Base-by-base conservation (phyloP, 2,888 invertebrate species). In the Sarcophaga variegata region DNA sequence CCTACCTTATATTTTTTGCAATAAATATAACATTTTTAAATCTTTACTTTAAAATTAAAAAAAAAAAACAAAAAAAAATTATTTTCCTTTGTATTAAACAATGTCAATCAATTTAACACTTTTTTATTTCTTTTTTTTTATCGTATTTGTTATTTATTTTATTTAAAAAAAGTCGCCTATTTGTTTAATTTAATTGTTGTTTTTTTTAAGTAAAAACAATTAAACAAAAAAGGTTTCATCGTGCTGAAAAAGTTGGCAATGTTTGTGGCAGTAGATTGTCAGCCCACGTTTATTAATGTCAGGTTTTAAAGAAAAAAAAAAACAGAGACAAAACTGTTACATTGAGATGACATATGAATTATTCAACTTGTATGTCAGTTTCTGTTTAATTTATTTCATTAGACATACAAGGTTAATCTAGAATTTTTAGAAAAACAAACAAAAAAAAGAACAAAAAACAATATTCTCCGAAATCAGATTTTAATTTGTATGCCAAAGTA, bases 41-140 rank as follows among this genome's bases (percentile, higher is more conserved):
- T 27, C 17, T 27, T 27, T 27, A 64, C 22, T 8, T 64, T 64
- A 8, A 64, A 64, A 64, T 12, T 27, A 17, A 37, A 64, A 71
- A 70, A 8, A 22, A 1, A 71, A 70, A 8, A 22, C 1, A 45
- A 60, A 37, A 59, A 67, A 3, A 25, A 49, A 54, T 0, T 54
- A 37, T 54, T 54, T 4, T 14, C 62, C 20, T 37, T 47, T 49
- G 37, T 70, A 20, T n/a, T 63, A 5, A 54, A 11, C 17, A 76
- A 76, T 59, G 81, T 59, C 81, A 82, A 82, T 82, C 81, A 70
- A 76, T 45, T 76, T 76, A 82, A 70, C 81, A 82, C 76, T 54
- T 75, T 63, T 72, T 67, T 72, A 54, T 66, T 67, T 74, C 45
- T 62, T 27, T 14, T 27, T 14, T 20, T 45, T 69, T 81, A 60